These are phyloP conservation scores for Gymnopithys bicolor DNA, from an alignment of 2,797 vertebrate genomes.

Conservation along the genomic window DNA sequence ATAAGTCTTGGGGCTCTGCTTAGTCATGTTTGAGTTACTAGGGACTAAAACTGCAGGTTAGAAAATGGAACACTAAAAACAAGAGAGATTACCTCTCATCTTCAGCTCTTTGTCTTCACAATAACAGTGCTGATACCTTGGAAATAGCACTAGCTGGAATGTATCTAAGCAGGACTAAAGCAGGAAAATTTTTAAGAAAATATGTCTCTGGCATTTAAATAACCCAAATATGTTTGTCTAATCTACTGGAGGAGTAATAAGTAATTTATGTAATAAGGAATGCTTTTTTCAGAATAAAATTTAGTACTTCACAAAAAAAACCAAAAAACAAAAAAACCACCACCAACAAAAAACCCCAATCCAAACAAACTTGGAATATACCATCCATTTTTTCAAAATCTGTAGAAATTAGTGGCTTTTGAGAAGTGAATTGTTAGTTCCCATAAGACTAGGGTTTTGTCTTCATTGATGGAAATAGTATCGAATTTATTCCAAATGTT, in stretches of 20 bases:
- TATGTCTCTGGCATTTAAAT: not conserved
- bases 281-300: not conserved
- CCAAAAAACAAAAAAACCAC: too few species aligned
- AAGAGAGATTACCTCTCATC: not conserved
- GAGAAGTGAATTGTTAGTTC: not conserved
- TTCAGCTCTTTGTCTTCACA: not conserved
- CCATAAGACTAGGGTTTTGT: not conserved
- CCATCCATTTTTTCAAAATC: not conserved
- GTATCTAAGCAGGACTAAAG: not conserved
- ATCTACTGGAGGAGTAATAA: not conserved
- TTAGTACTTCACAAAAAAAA: not conserved
- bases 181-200: not conserved
- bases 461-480: not conserved
- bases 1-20: not conserved
- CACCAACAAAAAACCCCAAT: not conserved
- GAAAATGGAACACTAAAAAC: not conserved
- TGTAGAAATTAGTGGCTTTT: not conserved
- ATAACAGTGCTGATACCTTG: not conserved
- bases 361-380: not conserved
- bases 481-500: not conserved
- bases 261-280: not conserved
- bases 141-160: not conserved
- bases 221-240: not conserved
- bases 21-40: not conserved
- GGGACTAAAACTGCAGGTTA: not conserved